Conservation (phyloP, 37 sponge, comb jelly and placozoan species). For the Hexactinellida sp. region DNA sequence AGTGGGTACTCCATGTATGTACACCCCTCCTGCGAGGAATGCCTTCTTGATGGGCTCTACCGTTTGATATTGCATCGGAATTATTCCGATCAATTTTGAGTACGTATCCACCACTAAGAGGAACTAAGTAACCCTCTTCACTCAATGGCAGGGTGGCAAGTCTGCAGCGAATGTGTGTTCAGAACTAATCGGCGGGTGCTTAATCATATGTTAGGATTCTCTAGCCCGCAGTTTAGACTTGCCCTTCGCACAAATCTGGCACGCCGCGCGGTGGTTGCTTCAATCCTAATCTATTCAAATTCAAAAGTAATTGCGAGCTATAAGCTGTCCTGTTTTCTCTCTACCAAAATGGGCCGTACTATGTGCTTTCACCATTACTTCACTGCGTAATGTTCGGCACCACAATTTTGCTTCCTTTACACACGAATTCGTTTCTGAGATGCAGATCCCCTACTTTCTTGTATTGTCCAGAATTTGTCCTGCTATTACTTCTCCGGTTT, state of each 20-base stretch:
- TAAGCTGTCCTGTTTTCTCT: slow-evolving; percentile 2
- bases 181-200: background rate
- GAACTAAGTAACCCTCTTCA: background rate
- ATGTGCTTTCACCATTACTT: slow-evolving; percentile 2
- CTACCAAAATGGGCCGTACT: background rate
- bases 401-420: background rate
- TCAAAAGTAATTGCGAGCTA: background rate
- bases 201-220: background rate
- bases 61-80: background rate
- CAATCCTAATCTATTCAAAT: background rate
- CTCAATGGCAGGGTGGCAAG: background rate
- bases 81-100: background rate
- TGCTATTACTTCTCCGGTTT: background rate
- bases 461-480: slow-evolving; percentile 16
- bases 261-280: background rate
- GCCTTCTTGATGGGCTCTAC: slow-evolving; percentile 4
- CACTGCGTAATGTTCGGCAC: background rate
- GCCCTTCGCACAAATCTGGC: background rate
- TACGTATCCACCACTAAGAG: background rate
- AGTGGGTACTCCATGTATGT: background rate
- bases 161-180: background rate
- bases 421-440: background rate
- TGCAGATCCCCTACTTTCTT: background rate
- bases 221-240: background rate
- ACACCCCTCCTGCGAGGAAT: background rate